Percentiles rank a stretch among this genome's conserved stretches.
phyloP scores from a whole-genome alignment of 1,140 invertebrate genomes.

The Drosophila persimilis region DNA sequence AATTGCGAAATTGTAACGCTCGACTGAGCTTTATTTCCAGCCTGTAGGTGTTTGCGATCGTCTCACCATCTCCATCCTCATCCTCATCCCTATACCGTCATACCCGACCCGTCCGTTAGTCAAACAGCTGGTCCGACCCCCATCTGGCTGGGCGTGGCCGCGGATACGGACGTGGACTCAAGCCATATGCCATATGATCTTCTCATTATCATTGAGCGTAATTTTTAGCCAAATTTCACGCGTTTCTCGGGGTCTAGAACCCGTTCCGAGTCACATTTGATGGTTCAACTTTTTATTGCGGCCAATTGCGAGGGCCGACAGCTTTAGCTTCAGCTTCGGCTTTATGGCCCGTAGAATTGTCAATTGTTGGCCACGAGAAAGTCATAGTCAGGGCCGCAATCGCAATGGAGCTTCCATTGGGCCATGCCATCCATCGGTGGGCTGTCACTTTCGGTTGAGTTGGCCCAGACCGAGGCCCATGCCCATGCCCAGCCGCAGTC shows the following conservation, averaged over 20 bases:
- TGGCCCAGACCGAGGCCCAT: constrained; percentile 8
- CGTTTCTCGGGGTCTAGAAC: constrained; percentile 48
- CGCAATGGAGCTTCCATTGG: constrained; percentile 21
- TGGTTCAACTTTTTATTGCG: constrained; percentile 37
- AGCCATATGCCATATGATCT: constrained; percentile 29
- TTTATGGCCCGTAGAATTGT: constrained; percentile 41
- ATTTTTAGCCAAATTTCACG: constrained; percentile 61
- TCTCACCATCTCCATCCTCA: constrained; percentile 4
- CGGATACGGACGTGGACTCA: constrained; percentile 4
- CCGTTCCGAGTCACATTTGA: constrained; percentile 48
- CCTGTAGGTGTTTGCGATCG: constrained; percentile 45
- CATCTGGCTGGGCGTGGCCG: constrained; percentile 48
- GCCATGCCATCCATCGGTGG: constrained; percentile 16
- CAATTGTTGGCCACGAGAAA: constrained; percentile 43
- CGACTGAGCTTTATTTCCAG: constrained; percentile 63
- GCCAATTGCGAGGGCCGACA: constrained; percentile 6
- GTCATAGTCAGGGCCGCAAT: constrained; percentile 43
- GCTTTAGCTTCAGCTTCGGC: not conserved
- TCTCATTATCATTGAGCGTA: constrained; percentile 53
- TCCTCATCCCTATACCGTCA: not conserved
- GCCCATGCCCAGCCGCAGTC: not conserved
- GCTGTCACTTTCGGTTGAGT: constrained; percentile 36
- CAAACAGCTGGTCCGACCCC: constrained; percentile 38
- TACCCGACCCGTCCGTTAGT: too few relatives aligned
- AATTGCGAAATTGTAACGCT: constrained; percentile 71